Evolutionary conservation across 2,113 vertebrate species (phyloP).

Genomic region (Mustelus asterias): DNA sequence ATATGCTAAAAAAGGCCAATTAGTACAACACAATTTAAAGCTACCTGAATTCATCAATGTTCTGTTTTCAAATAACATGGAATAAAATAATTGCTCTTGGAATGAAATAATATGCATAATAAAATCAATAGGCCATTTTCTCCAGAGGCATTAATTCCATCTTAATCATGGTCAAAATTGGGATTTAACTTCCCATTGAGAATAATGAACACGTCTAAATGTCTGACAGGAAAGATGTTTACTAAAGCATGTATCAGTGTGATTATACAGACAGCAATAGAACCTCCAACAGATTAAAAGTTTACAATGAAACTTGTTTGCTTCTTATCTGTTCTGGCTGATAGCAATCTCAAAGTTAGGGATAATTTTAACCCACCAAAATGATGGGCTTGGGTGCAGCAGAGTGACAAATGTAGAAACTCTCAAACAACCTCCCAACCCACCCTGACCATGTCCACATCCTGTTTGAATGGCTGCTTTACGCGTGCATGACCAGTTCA

Average conservation of each 20-base stretch:
- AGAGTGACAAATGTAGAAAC: neutral
- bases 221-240: neutral
- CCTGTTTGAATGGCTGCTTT: neutral
- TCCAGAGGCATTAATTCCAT: neutral
- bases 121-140: neutral
- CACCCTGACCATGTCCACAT: neutral
- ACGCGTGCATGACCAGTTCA: no score
- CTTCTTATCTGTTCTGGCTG: neutral
- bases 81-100: neutral
- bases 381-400: neutral
- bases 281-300: neutral
- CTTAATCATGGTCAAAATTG: neutral
- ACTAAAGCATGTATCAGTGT: neutral
- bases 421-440: neutral
- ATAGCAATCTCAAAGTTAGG: neutral
- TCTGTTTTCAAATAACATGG: neutral
- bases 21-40: neutral
- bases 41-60: neutral
- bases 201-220: neutral
- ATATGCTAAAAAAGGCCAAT: neutral
- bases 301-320: neutral
- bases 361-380: neutral
- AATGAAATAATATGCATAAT: neutral
- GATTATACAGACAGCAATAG: neutral
- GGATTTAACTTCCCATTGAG: neutral